Evolutionary conservation across 2,888 invertebrate genomes (phyloP).

Genomic region (Hydrotaea diabolus): DNA sequence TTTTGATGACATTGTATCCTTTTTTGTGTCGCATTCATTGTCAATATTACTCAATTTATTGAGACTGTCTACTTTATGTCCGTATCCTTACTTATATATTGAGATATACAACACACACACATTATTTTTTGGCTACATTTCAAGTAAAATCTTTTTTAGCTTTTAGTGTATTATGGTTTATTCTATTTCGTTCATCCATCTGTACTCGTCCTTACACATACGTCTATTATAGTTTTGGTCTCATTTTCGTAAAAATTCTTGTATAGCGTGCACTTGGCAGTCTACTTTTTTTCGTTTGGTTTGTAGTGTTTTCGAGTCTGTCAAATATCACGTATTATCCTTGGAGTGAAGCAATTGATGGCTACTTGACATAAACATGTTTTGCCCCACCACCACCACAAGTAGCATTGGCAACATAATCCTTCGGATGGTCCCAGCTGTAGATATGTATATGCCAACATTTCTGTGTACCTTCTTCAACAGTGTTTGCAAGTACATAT

Average conservation of each 20-base stretch:
- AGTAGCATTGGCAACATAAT: background rate
- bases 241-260: slow-evolving; percentile 33
- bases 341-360: slow-evolving; percentile 51
- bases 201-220: slow-evolving; percentile 42
- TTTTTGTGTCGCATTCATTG: too few species aligned
- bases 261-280: background rate
- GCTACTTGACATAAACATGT: slow-evolving; percentile 51
- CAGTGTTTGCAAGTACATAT: slow-evolving; percentile 2
- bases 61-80: slow-evolving; percentile 28
- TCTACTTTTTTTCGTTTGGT: background rate
- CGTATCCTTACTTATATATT: background rate
- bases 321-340: slow-evolving; percentile 65
- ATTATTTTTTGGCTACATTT: background rate
- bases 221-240: slow-evolving; percentile 34
- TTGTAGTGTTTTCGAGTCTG: slow-evolving; percentile 50
- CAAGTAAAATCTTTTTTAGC: slow-evolving; percentile 45
- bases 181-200: background rate
- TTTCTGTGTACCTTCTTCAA: background rate
- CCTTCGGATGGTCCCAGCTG: background rate
- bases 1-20: too few species aligned
- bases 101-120: too few species aligned
- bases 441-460: background rate
- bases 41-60: background rate
- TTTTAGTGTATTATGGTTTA: slow-evolving; percentile 40
- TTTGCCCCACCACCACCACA: slow-evolving; percentile 20